Evolutionary conservation across 1,140 invertebrate species (phyloP), one percentile per base, ranked within the genome.

Genomic region (Frieseomelitta varia): DNA sequence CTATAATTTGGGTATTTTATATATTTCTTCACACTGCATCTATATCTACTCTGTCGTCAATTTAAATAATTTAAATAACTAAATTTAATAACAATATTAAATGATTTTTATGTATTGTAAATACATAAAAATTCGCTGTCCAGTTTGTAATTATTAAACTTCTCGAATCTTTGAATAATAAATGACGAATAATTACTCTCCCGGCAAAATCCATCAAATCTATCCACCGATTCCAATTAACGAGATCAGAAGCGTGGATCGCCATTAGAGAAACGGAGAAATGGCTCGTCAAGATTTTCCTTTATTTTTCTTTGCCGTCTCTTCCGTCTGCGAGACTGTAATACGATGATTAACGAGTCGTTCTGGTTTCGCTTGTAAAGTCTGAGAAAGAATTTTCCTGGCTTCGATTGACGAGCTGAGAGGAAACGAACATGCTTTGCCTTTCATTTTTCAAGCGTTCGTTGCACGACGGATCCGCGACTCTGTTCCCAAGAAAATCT

Each of bases 401-500:
- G 73, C 34, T 82, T 77, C 63, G 81, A 82, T 82, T 74, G 53
- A 21, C 53, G 39, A 63, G 15, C 56, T 47, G 8, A 10, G 39
- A 47, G 39, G 39, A 47, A 30, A 79, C 47, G 14, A 21, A 30
- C 72, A n/a, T n/a, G 72, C 56, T n/a, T n/a, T 67, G 63, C 81
- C 74, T 83, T 83, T 83, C 81, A 78, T 79, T 84, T 84, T 84
- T 68, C 81, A 77, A 34, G 53, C 80, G 72, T 67, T 76, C 73
- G 73, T 75, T 81, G 65, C 81, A 55, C 67, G 53, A 56, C 39
- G 78, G 79, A 51, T 53, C 19, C 74, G 6, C 34, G 74, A 6
- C 39, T 47, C 15, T 30, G 76, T 84, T 84, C 81, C 81, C 81
- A 84, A 84, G 81, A 84, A 61, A 79, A 84, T 79, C 76, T 76